Conservation (phyloP, 2,888 invertebrate species). For the Encarsia formosa region DNA sequence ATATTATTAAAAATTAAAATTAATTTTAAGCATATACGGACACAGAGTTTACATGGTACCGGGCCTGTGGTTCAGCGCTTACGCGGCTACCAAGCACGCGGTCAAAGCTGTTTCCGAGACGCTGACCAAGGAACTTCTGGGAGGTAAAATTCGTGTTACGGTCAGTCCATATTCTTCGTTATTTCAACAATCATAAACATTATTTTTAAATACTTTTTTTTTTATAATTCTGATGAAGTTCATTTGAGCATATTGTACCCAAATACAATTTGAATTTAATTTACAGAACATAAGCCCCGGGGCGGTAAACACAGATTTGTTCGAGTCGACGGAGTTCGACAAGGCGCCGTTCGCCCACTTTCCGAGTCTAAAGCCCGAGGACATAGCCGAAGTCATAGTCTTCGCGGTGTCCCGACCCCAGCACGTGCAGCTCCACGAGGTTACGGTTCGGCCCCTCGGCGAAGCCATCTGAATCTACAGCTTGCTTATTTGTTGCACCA, state of each 20-base stretch:
- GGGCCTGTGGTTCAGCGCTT: constrained; percentile 49
- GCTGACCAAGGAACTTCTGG: constrained; percentile 55
- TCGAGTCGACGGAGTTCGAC: not conserved
- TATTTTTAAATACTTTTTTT: not conserved
- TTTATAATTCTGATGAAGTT: no score
- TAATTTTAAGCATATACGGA: constrained; percentile 44
- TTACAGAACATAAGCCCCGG: constrained; percentile 63
- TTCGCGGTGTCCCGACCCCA: constrained; percentile 46
- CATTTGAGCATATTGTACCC: no score
- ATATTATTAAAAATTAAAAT: no score
- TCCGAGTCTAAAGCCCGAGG: constrained; percentile 40
- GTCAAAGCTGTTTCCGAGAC: constrained; percentile 58
- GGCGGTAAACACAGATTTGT: constrained; percentile 55
- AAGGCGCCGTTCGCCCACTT: not conserved
- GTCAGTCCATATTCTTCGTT: constrained; percentile 21
- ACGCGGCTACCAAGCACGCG: constrained; percentile 59
- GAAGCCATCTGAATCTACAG: not conserved
- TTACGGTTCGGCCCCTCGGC: constrained; percentile 29
- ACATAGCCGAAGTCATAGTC: constrained; percentile 48
- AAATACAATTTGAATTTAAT: constrained; percentile 26
- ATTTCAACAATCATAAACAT: not conserved
- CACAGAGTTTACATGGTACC: constrained; percentile 49
- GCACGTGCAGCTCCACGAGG: constrained; percentile 41
- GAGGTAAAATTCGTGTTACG: constrained; percentile 33
- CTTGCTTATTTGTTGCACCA: no score